Evolutionary conservation across 2,888 invertebrate genomes (phyloP).

Genomic region (Euplagia quadripunctaria): DNA sequence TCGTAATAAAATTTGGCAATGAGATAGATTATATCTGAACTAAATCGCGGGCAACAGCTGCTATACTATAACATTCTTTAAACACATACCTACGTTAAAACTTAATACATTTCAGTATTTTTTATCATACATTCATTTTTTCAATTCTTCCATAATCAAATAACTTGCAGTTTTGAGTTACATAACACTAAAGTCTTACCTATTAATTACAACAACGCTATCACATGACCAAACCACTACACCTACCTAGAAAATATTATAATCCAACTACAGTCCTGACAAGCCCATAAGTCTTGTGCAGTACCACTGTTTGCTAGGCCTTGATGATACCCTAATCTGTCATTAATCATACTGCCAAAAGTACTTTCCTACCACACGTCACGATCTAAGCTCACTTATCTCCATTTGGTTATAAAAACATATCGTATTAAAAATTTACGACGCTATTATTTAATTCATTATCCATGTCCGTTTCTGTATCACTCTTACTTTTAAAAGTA

Average conservation of each 20-base stretch:
- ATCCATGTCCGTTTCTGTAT: conserved; percentile 36
- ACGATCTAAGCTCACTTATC: conserved; percentile 49
- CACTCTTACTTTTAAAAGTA: conserved; percentile 14
- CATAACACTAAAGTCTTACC: conserved; percentile 34
- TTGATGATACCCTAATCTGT: conserved; percentile 66
- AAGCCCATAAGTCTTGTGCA: conserved; percentile 52
- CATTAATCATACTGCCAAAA: conserved; percentile 73
- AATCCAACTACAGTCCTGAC: conserved; percentile 51
- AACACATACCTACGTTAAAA: too few species aligned
- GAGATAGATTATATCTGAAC: too few species aligned
- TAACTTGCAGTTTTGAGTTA: conserved; percentile 26
- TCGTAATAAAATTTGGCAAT: too few species aligned
- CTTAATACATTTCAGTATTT: too few species aligned
- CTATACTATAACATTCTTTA: too few species aligned
- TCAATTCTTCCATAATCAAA: not conserved
- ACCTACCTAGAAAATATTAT: conserved; percentile 32
- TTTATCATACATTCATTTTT: too few species aligned
- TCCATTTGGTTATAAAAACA: conserved; percentile 30
- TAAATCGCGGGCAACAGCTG: too few species aligned
- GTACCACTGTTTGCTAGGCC: conserved; percentile 66
- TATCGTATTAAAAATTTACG: conserved; percentile 19
- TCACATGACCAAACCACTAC: conserved; percentile 43
- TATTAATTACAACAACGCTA: conserved; percentile 41
- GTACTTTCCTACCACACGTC: conserved; percentile 59
- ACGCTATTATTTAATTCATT: conserved; percentile 19